Percentiles rank a stretch among this genome's conserved stretches.
Conservation (phyloP, 2,113 vertebrate species). For the Gallinago jamesoni region DNA sequence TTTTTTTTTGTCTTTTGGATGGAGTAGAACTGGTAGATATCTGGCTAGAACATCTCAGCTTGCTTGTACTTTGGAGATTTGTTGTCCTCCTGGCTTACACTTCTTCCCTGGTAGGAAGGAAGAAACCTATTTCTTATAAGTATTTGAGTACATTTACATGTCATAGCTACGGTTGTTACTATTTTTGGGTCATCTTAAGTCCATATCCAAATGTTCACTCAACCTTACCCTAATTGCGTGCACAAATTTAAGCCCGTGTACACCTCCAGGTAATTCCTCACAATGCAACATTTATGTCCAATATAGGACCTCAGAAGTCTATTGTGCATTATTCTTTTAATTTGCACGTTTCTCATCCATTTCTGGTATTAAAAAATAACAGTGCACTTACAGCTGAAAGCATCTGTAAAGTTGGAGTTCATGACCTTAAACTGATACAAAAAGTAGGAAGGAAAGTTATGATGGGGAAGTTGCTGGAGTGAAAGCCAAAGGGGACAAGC, state of each 20-base stretch:
- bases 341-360: neutral
- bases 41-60: neutral
- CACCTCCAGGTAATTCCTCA: neutral
- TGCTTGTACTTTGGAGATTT: neutral
- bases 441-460: neutral
- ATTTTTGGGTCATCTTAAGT: neutral
- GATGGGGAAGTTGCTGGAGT: neutral
- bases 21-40: neutral
- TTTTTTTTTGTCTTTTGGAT: neutral
- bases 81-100: neutral
- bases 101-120: neutral
- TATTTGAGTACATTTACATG: neutral
- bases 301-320: neutral
- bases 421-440: neutral
- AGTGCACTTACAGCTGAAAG: neutral
- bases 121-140: neutral
- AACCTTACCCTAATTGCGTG: neutral
- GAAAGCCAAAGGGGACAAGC: neutral
- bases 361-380: slow-evolving; percentile 5
- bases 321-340: neutral
- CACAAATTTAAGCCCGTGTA: neutral
- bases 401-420: neutral
- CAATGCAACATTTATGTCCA: neutral
- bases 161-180: neutral
- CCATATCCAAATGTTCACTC: neutral